Evolutionary conservation across 2,888 invertebrate genomes (phyloP), one percentile per base, ranked within the genome.

Genomic region (Phorcus lineatus): DNA sequence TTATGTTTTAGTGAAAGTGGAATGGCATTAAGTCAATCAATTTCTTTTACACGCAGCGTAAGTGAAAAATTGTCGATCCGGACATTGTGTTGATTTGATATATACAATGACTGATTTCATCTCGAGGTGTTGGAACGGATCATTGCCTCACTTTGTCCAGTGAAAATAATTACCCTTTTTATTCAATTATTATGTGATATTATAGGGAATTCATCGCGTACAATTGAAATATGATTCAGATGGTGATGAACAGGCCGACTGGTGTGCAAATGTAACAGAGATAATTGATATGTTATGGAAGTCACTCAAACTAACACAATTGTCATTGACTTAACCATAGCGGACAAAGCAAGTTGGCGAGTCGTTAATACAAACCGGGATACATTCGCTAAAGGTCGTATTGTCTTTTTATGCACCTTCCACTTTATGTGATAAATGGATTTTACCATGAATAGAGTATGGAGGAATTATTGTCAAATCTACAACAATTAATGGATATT

Each of bases 401-500:
- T 70, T 70, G 70, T 70, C 19, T 70, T 70, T 70, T 70, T 70
- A 70, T 70, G 70, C 70, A 70, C 70, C 70, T 19, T 16, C 31
- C 70, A 70, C 70, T 70, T 70, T 70, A 36, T 70, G 70, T 70
- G 70, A 70, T 70, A 70, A 70, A 70, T 70, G 70, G 70, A 70
- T 70, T 70, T 62, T 40, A 36, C 70, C 19, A 11, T 70, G 70
- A 70, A 70, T 70, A 40, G 70, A 31, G 70, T 70, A 70, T 70
- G 36, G 70, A 70, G 19, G 70, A 70, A 70, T 70, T 70, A 70
- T 70, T 70, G 70, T 70, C 70, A 70, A 70, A 70, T 70, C 70
- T 70, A 70, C 70, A 70, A 70, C 70, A 70, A 70, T 70, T 70
- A 70, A 70, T 70, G 70, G 70, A 70, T 70, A 70, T 70, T 70